Evolutionary conservation across 1,140 invertebrate genomes (phyloP), one percentile per base, ranked within the genome.

Genomic region (Leptinotarsa lineolata): DNA sequence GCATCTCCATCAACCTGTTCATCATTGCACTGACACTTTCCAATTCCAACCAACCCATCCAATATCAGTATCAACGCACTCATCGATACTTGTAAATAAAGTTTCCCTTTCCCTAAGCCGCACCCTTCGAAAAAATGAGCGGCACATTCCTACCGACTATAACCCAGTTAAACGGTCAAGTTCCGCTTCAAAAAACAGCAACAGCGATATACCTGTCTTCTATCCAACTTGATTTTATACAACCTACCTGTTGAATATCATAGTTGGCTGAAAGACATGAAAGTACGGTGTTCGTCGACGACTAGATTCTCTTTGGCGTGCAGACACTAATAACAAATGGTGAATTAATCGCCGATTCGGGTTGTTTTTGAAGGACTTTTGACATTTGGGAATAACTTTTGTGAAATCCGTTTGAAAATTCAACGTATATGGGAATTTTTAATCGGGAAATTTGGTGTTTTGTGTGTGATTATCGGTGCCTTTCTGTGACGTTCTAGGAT

Each of bases 241-340:
- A 45, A 68, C 66, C 66, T 68, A 68, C 66, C 66, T 68, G 66
- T 68, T 68, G 66, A 68, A 68, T 68, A 68, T 68, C 66, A 46
- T 46, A 68, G 66, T 68, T 68, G 66, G 66, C 20, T 46, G 66
- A 68, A 63, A 68, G 66, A 48, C 66, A 45, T 18, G 66, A 68
- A 68, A 68, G 66, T 68, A 48, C 65, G 65, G 65, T 39, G 22
- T 45, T 30, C 66, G 45, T 39, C 45, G 66, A 18, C 60, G 60
- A 59, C 20, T 63, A 63, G 60, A 63, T 44, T 44, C 22, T 45
- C 22, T 68, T 21, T 46, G 30, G 45, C 45, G 66, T 20, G 45
- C 44, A 46, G 16, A 48, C n/a, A 24, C 39, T 18, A 44, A 68
- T 45, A 68, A 68, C 66, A 68, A 68, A 24, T 68, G 66, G 30